Percentiles rank a stretch among this genome's conserved stretches.
Conservation (phyloP, 2,888 invertebrate species). For the Hydrotaea cyrtoneurina region DNA sequence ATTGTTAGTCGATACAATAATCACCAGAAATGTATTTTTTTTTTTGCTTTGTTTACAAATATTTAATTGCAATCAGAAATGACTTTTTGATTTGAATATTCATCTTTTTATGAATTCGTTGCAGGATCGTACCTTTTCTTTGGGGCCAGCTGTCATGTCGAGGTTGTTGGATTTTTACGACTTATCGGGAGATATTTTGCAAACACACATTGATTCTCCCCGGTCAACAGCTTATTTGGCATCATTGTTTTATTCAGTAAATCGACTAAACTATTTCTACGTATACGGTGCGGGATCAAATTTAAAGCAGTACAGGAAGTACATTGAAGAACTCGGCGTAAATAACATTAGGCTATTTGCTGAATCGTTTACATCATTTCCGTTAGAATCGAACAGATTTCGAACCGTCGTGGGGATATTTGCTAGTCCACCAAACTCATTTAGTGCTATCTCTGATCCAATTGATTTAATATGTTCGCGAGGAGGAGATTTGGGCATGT, state of each 20-base stretch:
- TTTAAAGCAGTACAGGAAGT: conserved; percentile 84
- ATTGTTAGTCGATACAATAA: no score
- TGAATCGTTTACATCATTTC: conserved; percentile 82
- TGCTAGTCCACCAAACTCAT: conserved; percentile 91
- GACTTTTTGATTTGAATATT: no score
- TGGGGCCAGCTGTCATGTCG: conserved; percentile 89
- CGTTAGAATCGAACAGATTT: conserved; percentile 82
- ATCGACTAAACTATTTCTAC: conserved; percentile 83
- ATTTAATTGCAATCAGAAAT: no score
- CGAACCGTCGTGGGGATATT: conserved; percentile 85
- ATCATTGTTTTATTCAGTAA: conserved; percentile 84
- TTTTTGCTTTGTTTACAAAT: no score
- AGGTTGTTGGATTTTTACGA: conserved; percentile 84
- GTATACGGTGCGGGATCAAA: conserved; percentile 84
- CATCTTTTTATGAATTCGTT: no score
- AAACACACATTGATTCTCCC: conserved; percentile 90
- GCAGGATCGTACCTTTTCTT: conserved; percentile 90
- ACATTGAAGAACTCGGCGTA: conserved; percentile 86
- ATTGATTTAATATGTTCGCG: conserved; percentile 90
- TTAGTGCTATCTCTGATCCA: conserved; percentile 89
- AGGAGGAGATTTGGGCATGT: conserved; percentile 88
- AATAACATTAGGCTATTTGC: conserved; percentile 82
- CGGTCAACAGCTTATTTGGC: conserved; percentile 90
- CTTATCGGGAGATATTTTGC: conserved; percentile 87
- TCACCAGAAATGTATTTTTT: no score